A percentile compares a stretch with the other conserved stretches of the same genome.
Evolutionary conservation across 2,113 vertebrate genomes (phyloP).

Genomic region (Neodon shergylaensis): DNA sequence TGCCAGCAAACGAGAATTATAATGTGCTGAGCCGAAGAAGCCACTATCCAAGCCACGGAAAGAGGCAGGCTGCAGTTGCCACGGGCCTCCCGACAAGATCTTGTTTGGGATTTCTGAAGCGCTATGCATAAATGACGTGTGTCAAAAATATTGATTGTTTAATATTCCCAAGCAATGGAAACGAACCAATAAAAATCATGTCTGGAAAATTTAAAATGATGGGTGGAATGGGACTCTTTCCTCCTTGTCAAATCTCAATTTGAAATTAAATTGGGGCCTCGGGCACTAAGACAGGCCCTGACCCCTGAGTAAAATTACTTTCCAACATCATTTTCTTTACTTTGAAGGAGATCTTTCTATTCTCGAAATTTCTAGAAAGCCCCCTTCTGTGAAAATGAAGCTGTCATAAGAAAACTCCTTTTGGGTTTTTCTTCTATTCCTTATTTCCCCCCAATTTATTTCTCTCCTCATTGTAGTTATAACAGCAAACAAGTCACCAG

Average conservation of each 20-base stretch:
- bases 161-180: conserved; percentile 61
- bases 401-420: background rate
- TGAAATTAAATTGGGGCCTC: conserved; percentile 70
- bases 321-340: conserved; percentile 46
- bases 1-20: conserved; percentile 40
- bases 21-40: background rate
- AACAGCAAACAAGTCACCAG: background rate
- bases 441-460: background rate
- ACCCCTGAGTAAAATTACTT: conserved; percentile 73
- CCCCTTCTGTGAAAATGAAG: background rate
- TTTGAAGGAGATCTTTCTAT: conserved; percentile 38
- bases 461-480: background rate
- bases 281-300: background rate
- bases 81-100: fast-evolving
- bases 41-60: background rate
- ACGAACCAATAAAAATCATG: conserved; percentile 68
- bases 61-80: background rate
- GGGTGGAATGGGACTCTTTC: conserved; percentile 37
- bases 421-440: background rate
- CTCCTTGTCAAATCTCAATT: conserved; percentile 66
- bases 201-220: conserved; percentile 73
- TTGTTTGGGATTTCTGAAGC: conserved; percentile 3
- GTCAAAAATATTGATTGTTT: conserved; percentile 49
- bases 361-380: background rate
- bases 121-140: background rate